A percentile compares a stretch with the other conserved stretches of the same genome.
Conservation (phyloP, 2,113 vertebrate genomes). For the Hypocryptadius cinnamomeus region DNA sequence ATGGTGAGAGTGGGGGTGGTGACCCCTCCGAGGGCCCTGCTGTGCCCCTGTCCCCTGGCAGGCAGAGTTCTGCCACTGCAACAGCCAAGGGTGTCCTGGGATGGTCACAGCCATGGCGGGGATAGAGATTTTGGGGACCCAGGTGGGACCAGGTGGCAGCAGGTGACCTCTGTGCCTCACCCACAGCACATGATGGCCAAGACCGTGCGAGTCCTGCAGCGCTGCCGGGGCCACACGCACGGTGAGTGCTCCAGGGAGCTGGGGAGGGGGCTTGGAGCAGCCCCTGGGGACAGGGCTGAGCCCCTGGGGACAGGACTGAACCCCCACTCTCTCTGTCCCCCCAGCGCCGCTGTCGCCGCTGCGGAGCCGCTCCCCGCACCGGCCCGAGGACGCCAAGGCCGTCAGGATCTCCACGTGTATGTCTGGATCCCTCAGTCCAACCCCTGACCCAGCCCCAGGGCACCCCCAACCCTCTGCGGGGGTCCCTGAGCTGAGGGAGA, state of each 20-base stretch:
- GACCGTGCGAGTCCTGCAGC: constrained; percentile 79
- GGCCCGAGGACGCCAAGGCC: constrained; percentile 78
- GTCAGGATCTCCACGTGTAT: constrained; percentile 83
- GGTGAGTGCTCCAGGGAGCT: constrained; percentile 54
- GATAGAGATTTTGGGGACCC: background rate
- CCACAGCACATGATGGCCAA: constrained; percentile 88
- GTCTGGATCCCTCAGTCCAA: background rate
- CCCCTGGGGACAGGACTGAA: no score
- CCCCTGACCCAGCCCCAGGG: fast-evolving
- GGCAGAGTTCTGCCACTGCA: background rate
- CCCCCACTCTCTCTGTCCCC: background rate
- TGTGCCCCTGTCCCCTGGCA: background rate
- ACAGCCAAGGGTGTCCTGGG: background rate
- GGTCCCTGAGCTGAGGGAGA: background rate
- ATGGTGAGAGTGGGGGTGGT: constrained; percentile 73
- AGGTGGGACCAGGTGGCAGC: background rate
- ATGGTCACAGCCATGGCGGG: background rate
- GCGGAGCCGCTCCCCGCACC: constrained; percentile 80
- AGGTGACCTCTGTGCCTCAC: background rate
- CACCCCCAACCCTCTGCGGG: background rate
- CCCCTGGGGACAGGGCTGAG: background rate
- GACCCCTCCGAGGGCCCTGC: no score
- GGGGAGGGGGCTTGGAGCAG: background rate
- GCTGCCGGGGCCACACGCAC: constrained; percentile 77
- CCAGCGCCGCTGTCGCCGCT: constrained; percentile 87